phyloP scores from a whole-genome alignment of 2,797 vertebrate species.

The Ctenosaura bakeri region DNA sequence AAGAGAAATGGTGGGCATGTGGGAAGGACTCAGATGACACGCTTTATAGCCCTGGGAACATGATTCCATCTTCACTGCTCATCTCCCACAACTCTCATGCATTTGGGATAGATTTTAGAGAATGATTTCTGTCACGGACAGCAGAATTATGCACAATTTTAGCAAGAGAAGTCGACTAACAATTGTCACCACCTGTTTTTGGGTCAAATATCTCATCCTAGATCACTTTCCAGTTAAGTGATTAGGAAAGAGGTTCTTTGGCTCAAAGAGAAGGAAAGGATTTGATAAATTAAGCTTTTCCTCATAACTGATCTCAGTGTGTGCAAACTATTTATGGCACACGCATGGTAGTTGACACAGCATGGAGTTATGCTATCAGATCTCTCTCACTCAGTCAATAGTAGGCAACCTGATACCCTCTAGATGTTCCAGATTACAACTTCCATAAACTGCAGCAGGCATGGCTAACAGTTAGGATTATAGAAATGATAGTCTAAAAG shows the following conservation, averaged over 20 bases:
- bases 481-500: too few species aligned
- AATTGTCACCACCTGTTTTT: neutral
- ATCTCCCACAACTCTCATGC: neutral
- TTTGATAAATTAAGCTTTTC: neutral
- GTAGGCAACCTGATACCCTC: too few species aligned
- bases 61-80: neutral
- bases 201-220: conserved; percentile 3
- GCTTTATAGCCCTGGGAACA: neutral
- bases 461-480: neutral
- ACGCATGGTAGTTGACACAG: neutral
- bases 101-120: neutral
- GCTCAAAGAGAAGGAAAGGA: neutral
- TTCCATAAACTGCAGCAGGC: neutral
- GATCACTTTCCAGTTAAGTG: conserved; percentile 3
- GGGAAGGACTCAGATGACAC: neutral
- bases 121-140: neutral
- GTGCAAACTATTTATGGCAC: neutral
- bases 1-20: neutral
- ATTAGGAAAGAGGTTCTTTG: neutral
- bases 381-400: neutral
- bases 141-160: neutral
- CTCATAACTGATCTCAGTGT: neutral
- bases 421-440: too few species aligned
- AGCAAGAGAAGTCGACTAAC: neutral
- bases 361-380: neutral